A percentile compares a stretch with the other conserved stretches of the same genome.
These are phyloP conservation scores for Axea sp. DNA, from an alignment of 2,888 invertebrate species.

Conservation along the genomic window DNA sequence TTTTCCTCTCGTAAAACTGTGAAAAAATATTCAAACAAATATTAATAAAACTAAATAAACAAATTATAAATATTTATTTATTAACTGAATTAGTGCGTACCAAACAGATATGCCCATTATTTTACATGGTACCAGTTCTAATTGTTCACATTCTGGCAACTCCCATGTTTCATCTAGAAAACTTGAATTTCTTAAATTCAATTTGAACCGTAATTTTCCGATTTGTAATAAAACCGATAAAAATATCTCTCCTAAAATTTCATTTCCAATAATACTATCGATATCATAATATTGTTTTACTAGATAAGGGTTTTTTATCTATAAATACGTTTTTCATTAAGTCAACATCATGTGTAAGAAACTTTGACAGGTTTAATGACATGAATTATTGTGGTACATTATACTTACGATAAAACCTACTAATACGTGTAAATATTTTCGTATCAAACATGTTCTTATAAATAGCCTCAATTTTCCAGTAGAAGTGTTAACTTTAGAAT, in stretches of 20 bases:
- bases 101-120: conserved; percentile 83
- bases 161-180: conserved; percentile 84
- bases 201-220: conserved; percentile 80
- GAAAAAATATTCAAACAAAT: neutral
- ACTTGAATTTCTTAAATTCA: conserved; percentile 81
- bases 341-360: no score
- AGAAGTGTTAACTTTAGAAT: conserved; percentile 78
- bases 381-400: no score
- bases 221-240: conserved; percentile 81
- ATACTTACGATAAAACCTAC: conserved; percentile 80
- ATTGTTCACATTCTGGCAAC: conserved; percentile 80
- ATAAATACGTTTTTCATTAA: no score
- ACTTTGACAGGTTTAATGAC: no score
- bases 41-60: neutral
- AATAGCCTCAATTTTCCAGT: conserved; percentile 80
- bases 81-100: conserved; percentile 71
- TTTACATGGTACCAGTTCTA: conserved; percentile 84
- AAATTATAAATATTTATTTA: conserved; percentile 4
- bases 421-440: conserved; percentile 81
- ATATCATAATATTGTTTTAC: conserved; percentile 74
- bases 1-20: conserved; percentile 82
- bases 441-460: conserved; percentile 80
- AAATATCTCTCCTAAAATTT: conserved; percentile 83
- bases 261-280: conserved; percentile 82
- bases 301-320: conserved; percentile 71